Evolutionary conservation across 1,140 invertebrate species (phyloP), one percentile per base, ranked within the genome.

Genomic region (Conopomorpha cramerella): DNA sequence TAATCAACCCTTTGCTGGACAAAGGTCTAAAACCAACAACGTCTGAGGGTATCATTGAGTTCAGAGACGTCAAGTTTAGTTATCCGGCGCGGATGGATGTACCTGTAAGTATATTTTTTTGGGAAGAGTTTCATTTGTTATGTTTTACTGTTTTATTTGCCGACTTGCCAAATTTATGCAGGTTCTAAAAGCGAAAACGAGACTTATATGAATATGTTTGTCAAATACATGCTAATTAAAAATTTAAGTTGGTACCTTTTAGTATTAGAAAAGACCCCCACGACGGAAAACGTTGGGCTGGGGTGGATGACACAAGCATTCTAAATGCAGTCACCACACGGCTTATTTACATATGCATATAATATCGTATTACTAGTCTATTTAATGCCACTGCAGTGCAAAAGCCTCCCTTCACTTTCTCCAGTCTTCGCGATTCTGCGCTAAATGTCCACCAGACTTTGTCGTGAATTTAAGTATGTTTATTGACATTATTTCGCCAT

Each of bases 41-140:
- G 13, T 57, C 89, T 7, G 77, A 65, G 4, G 92, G 91, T 1
- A 81, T 86, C 40, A 86, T 96, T 31, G 77, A 83, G 36, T 89
- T 96, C 43, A 81, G 83, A 44, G 79, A 89, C 59, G 85, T 96
- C 1, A 66, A 80, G 33, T 93, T 93, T 54, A 68, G 78, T 30
- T 98, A 97, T 72, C 93, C 94, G 2, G 86, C 90, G 0, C 77
- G 94, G 34, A 81, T 84, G 15, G 85, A 89, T 50, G 84, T 93
- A 1, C 54, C 54, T n/a, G 77, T 78, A 49, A 53, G 61, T 57
- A 13, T 13, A 14, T 27, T 8, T 15, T 8, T 35, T 26, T 6
- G 14, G 12, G n/a, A n/a, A n/a, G n/a, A n/a, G n/a, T n/a, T n/a
- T n/a, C 23, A 7, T 25, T 25, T n/a, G n/a, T 25, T 7, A 25